These are phyloP conservation scores for Sinocyclocheilus grahami DNA, from an alignment of 2,113 vertebrate species.

Conservation along the genomic window DNA sequence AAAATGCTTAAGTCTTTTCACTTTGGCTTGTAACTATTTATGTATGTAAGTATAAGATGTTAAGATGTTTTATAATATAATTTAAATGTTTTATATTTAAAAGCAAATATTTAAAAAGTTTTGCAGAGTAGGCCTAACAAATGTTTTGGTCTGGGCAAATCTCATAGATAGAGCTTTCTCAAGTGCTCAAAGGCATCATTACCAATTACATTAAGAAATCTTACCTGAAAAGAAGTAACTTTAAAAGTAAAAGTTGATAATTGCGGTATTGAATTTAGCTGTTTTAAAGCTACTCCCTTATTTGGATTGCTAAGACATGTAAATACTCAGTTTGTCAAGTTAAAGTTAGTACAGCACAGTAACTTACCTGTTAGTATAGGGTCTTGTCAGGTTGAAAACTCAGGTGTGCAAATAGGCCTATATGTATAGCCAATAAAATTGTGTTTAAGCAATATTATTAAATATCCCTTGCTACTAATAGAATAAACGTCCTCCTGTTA, in stretches of 20 bases:
- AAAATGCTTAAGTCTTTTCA: too few relatives aligned
- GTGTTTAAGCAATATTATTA: not conserved
- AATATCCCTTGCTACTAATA: not conserved
- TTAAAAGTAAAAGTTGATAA: too few relatives aligned
- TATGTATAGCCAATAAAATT: not conserved
- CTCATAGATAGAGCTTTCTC: not conserved
- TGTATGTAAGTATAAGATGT: too few relatives aligned
- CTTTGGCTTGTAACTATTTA: too few relatives aligned
- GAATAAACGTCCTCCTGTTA: not conserved
- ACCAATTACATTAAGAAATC: not conserved
- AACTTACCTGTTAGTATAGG: conserved; percentile 14
- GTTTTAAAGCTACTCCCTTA: too few relatives aligned
- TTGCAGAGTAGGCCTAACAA: too few relatives aligned
- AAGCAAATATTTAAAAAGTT: too few relatives aligned
- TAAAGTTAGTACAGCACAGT: not conserved
- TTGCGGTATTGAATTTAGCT: too few relatives aligned
- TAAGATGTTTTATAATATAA: too few relatives aligned
- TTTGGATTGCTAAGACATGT: too few relatives aligned
- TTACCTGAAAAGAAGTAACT: not conserved
- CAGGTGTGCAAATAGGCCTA: not conserved
- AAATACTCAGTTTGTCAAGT: not conserved
- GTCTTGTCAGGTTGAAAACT: not conserved
- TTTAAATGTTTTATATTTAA: too few relatives aligned
- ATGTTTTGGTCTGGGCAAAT: not conserved
- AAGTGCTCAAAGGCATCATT: not conserved